phyloP scores from a whole-genome alignment of 2,113 vertebrate species.

The Martes martes region DNA sequence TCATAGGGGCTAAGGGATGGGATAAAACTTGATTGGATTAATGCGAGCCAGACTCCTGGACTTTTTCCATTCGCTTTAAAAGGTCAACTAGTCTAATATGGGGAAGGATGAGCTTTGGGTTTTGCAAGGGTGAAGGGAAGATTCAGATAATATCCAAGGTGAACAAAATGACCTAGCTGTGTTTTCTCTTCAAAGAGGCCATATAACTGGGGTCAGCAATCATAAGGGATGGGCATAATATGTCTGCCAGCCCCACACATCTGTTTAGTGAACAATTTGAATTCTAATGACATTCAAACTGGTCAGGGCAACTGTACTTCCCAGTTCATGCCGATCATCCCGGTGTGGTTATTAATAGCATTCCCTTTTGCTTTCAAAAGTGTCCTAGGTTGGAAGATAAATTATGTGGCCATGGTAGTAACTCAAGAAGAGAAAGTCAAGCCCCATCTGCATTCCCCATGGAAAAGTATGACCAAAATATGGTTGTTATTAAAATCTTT shows the following conservation, averaged over 20 bases:
- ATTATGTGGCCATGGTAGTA: background rate
- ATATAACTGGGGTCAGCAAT: slow-evolving; percentile 5
- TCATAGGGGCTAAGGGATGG: background rate
- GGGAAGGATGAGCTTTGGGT: background rate
- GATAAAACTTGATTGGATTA: background rate
- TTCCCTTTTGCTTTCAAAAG: background rate
- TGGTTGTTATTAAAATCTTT: slow-evolving; percentile 46
- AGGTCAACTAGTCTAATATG: background rate
- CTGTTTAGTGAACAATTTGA: slow-evolving; percentile 3
- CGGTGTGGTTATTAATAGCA: background rate
- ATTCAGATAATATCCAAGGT: slow-evolving; percentile 16
- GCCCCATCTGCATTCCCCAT: background rate
- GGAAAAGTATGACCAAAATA: slow-evolving; percentile 32
- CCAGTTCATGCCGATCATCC: background rate
- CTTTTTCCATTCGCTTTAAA: slow-evolving; percentile 40
- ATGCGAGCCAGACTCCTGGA: background rate
- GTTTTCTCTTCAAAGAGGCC: slow-evolving; percentile 35
- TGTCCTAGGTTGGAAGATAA: slow-evolving; percentile 38
- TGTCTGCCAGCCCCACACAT: background rate
- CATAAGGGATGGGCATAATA: background rate
- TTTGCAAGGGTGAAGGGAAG: slow-evolving; percentile 34
- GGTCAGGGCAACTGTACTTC: background rate
- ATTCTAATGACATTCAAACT: background rate
- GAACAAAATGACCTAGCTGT: background rate
- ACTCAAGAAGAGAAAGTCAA: slow-evolving; percentile 6